Evolutionary conservation across 2,888 invertebrate species (phyloP), one percentile per base, ranked within the genome.

Genomic region (Amphipoea oculea): DNA sequence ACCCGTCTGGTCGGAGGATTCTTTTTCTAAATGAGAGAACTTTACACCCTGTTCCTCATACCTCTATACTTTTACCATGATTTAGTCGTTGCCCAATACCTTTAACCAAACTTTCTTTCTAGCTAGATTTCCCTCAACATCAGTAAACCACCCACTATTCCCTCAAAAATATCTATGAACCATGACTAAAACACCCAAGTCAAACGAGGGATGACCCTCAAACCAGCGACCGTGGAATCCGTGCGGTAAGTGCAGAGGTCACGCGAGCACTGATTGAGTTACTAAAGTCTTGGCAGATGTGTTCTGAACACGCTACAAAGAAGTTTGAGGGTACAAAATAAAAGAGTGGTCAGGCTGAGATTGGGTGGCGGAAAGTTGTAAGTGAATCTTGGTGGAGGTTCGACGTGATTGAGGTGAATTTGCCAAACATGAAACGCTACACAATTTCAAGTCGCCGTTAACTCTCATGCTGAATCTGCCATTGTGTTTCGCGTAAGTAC

Each of bases 241-340:
- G 90, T 90, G 91, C 90, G 88, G 77, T 79, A 81, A 86, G 82
- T 76, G 84, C 88, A 79, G 71, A 83, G 85, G 83, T 86, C 92
- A 92, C 91, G 91, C 83, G 40, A 89, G 12, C 79, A 72, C 76
- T 86, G 91, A 92, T 92, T 91, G 90, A 89, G 89, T 89, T 89
- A 84, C 85, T 42, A 67, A n/a, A 74, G 45, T 69, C 67, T 83
- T 87, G 63, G 54, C 54, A 83, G 84, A 85, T 82, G 84, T 81
- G 86, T 29, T 63, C 79, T 70, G 87, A 81, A 82, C 91, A 90
- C 92, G 90, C 88, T 23, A 87, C 11, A 7, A 74, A 6, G 17
- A 75, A 70, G 57, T 57, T 67, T 57, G 63, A 78, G 84, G 82
- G 81, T 78, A 79, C 79, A 86, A 83, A 85, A 76, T 76, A 76